Evolutionary conservation across 2,888 invertebrate species (phyloP).

Genomic region (Abscondita cerata): DNA sequence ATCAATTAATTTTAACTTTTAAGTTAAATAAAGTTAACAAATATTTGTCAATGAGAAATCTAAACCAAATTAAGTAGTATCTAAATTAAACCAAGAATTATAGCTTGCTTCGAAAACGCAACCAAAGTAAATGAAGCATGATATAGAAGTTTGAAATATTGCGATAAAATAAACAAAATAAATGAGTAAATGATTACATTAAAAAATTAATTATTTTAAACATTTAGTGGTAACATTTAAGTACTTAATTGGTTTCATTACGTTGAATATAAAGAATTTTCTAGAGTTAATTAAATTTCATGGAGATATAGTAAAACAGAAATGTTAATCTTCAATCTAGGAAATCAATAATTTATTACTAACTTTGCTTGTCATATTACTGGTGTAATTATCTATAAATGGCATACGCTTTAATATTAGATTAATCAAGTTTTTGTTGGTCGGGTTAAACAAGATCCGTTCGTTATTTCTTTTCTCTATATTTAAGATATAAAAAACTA

Average conservation of each 20-base stretch:
- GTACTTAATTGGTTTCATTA: slow-evolving; percentile 18
- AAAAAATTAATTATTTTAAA: not conserved
- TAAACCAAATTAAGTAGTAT: too few relatives aligned
- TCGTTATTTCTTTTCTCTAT: slow-evolving; percentile 3
- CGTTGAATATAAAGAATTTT: slow-evolving; percentile 16
- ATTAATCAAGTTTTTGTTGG: slow-evolving; percentile 18
- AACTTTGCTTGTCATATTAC: slow-evolving; percentile 20
- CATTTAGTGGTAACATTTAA: not conserved
- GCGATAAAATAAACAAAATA: slow-evolving; percentile 6
- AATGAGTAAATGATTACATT: not conserved
- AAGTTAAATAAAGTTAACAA: too few relatives aligned
- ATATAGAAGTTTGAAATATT: not conserved
- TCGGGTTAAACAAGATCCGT: slow-evolving; percentile 13
- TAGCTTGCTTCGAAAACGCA: slow-evolving; percentile 8
- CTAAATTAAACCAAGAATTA: slow-evolving; percentile 21
- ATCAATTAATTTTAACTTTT: too few relatives aligned
- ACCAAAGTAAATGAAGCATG: not conserved
- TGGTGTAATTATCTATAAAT: slow-evolving; percentile 24
- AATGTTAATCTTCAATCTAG: slow-evolving; percentile 23
- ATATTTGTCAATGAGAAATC: slow-evolving; percentile 5
- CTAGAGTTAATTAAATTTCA: slow-evolving; percentile 23
- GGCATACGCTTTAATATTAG: slow-evolving; percentile 25
- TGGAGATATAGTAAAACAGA: slow-evolving; percentile 17
- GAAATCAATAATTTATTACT: slow-evolving; percentile 25
- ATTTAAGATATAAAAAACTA: too few relatives aligned